phyloP scores from a whole-genome alignment of 37 sponge, comb jelly and placozoan genomes.

The Eunapius fragilis region DNA sequence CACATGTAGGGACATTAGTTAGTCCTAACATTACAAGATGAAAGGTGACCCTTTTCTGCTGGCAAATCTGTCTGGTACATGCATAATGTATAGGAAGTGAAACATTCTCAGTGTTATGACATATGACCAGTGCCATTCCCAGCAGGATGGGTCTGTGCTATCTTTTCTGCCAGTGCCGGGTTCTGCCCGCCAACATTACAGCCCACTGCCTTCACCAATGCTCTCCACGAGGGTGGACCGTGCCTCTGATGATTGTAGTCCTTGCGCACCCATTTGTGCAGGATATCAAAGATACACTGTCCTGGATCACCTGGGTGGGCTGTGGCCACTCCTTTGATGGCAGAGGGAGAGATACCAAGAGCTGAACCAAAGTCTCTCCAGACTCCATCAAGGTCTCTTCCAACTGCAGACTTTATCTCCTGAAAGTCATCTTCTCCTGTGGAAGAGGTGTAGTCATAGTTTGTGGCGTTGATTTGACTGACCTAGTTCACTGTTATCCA shows the following conservation, averaged over 20 bases:
- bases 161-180: not conserved
- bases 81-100: too few relatives aligned
- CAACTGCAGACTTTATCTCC: not conserved
- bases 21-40: too few relatives aligned
- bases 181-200: not conserved
- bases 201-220: not conserved
- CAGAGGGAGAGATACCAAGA: not conserved
- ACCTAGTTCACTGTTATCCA: not conserved
- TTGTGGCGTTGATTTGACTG: not conserved
- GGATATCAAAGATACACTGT: not conserved
- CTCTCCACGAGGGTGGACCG: not conserved
- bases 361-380: not conserved
- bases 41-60: too few relatives aligned
- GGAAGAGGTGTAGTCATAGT: not conserved
- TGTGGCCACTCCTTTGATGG: not conserved
- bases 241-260: not conserved
- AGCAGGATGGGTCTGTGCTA: not conserved
- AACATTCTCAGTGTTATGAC: too few relatives aligned
- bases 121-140: not conserved
- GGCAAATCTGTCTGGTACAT: too few relatives aligned
- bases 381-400: not conserved
- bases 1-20: too few relatives aligned
- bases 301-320: not conserved
- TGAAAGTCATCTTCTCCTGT: not conserved
- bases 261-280: not conserved